Conservation (phyloP, 2,888 invertebrate genomes). For the Drosophila mimica region DNA sequence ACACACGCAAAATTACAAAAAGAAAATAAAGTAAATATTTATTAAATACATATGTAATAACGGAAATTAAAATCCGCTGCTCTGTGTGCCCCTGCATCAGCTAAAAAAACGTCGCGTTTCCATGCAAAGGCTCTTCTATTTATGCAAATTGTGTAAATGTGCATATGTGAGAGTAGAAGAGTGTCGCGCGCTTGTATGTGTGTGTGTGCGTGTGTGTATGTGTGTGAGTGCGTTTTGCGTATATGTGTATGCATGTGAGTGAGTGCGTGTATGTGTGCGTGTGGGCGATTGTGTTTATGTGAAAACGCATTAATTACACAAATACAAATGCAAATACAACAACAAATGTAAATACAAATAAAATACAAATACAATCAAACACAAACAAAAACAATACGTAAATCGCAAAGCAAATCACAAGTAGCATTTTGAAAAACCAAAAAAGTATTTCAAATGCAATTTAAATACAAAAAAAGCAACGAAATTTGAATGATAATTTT, state of each 20-base stretch:
- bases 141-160: slow-evolving; percentile 58
- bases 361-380: slow-evolving; percentile 64
- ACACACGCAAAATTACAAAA: slow-evolving; percentile 45
- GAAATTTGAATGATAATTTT: slow-evolving; percentile 25
- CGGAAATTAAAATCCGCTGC: slow-evolving; percentile 30
- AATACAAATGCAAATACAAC: slow-evolving; percentile 55
- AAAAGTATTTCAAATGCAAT: slow-evolving; percentile 59
- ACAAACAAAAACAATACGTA: slow-evolving; percentile 66
- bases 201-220: slow-evolving; percentile 41
- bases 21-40: slow-evolving; percentile 23
- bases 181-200: slow-evolving; percentile 43
- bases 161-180: slow-evolving; percentile 45
- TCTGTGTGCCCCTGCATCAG: not conserved
- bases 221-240: slow-evolving; percentile 34
- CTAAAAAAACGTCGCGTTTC: slow-evolving; percentile 39
- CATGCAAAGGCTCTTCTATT: slow-evolving; percentile 57
- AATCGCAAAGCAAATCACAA: slow-evolving; percentile 40
- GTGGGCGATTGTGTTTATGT: slow-evolving; percentile 64
- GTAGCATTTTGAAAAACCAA: slow-evolving; percentile 39
- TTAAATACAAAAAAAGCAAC: slow-evolving; percentile 33
- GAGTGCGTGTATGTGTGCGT: slow-evolving; percentile 36
- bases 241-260: slow-evolving; percentile 43
- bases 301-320: slow-evolving; percentile 77
- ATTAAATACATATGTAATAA: slow-evolving; percentile 25
- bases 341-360: slow-evolving; percentile 57